These are phyloP conservation scores for Drosophila parvula DNA, from an alignment of 1,140 invertebrate species.

Conservation along the genomic window DNA sequence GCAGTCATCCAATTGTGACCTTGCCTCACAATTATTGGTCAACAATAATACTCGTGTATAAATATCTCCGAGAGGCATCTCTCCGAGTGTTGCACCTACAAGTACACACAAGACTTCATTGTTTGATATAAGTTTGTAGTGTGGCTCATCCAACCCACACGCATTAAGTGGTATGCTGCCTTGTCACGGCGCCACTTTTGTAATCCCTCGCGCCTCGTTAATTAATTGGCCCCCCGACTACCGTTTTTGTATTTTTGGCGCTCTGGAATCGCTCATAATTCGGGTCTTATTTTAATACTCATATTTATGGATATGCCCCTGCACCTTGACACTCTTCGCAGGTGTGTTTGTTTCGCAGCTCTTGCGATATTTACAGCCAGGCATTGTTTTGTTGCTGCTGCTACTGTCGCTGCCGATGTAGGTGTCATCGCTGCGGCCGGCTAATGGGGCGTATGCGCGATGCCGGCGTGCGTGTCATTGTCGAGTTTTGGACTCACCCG, in stretches of 20 bases:
- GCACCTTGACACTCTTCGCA: constrained; percentile 72
- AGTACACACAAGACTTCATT: constrained; percentile 13
- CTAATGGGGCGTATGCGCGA: constrained; percentile 60
- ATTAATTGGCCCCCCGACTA: constrained; percentile 61
- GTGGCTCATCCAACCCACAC: constrained; percentile 29
- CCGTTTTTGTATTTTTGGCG: constrained; percentile 32
- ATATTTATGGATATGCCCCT: constrained; percentile 37
- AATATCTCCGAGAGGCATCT: constrained; percentile 17
- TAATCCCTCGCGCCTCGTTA: constrained; percentile 48
- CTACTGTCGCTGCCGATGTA: constrained; percentile 18
- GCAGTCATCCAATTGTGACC: constrained; percentile 46
- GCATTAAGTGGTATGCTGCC: not conserved
- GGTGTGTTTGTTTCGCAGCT: constrained; percentile 33
- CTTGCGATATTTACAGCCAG: constrained; percentile 56
- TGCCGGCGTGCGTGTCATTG: constrained; percentile 64
- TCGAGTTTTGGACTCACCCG: constrained; percentile 37
- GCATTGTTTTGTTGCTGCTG: constrained; percentile 21
- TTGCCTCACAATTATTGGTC: constrained; percentile 57
- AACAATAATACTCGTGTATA: constrained; percentile 18
- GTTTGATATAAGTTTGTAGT: not conserved
- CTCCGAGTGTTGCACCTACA: constrained; percentile 10
- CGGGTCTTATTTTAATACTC: constrained; percentile 24
- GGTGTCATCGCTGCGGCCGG: constrained; percentile 49
- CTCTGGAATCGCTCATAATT: constrained; percentile 38
- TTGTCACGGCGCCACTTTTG: constrained; percentile 42